Base-by-base conservation (phyloP, 2,888 invertebrate genomes). In the Drosophila tanythrix region DNA sequence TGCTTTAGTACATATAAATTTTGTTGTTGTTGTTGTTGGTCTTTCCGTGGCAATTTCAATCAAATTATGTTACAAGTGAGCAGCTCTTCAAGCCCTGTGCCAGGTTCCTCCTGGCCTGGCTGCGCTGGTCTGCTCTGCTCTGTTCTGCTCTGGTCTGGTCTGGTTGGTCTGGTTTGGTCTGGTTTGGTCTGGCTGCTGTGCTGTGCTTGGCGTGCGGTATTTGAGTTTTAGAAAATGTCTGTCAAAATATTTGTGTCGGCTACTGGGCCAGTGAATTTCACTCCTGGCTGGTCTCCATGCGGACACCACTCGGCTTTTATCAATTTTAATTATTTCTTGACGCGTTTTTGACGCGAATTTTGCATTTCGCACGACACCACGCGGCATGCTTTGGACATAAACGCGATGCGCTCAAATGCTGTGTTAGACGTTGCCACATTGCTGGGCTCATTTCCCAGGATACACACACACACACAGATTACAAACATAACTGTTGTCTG, bases 311-410 rank as follows among this genome's bases (percentile, higher is more conserved):
- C 38, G 58, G 64, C 68, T 65, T 72, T 77, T 79, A 87, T 87
- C 89, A 83, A 85, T 87, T 87, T 87, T 87, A 87, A 89, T 87
- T 87, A 89, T 89, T 89, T 81, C 79, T 70, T 70, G 77, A 70
- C 79, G 71, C 79, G 74, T 81, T 82, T 76, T 72, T 73, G 77
- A 77, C 79, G 70, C 88, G 71, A 78, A 71, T 75, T 86, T 86
- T 80, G 83, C 74, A 83, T 82, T 82, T 88, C 78, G 72, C 87
- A 88, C 76, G 66, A 58, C 63, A 70, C 72, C 55, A 66, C 57
- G 59, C 33, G 50, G 63, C 52, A 43, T 64, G 71, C 53, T 43
- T 51, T 52, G 51, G 29, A 57, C 57, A 40, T 25, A 43, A 43
- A 43, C 43, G 21, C 43, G 21, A 5, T 21, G 11, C 21, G 2